Percentiles rank a stretch among this genome's conserved stretches.
phyloP scores from a whole-genome alignment of 2,113 vertebrate genomes.

The Leiothrix lutea region DNA sequence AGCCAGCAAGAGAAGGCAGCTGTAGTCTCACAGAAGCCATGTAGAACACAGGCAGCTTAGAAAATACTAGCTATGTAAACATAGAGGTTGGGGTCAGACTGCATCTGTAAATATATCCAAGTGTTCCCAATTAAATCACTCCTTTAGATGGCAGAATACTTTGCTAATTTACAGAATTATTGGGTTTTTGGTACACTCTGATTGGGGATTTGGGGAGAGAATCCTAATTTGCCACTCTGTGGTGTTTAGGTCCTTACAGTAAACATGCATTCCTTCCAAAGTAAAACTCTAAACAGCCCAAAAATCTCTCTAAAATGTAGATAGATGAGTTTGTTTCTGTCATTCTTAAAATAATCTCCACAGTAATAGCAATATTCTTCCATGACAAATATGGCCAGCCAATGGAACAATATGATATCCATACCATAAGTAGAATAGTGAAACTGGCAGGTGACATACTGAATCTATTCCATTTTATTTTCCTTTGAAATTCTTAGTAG shows the following conservation, averaged over 20 bases:
- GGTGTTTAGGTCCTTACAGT: background rate
- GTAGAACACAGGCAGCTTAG: background rate
- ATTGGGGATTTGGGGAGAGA: background rate
- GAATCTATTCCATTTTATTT: background rate
- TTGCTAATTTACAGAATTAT: background rate
- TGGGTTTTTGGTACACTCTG: background rate
- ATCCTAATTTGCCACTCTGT: background rate
- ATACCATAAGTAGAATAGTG: background rate
- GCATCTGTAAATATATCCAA: background rate
- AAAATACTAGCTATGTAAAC: background rate
- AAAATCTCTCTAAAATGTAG: background rate
- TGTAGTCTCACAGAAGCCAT: background rate
- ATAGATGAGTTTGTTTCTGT: background rate
- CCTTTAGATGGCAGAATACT: background rate
- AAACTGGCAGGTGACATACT: background rate
- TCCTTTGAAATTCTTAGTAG: background rate
- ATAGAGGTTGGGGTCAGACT: background rate
- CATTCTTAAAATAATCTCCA: background rate
- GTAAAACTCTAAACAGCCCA: background rate
- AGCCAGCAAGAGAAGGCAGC: background rate
- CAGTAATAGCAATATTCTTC: background rate
- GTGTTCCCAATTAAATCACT: background rate
- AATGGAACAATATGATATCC: background rate
- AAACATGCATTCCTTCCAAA: background rate
- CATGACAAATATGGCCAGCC: background rate